A percentile compares a stretch with the other conserved stretches of the same genome.
phyloP scores from a whole-genome alignment of 2,797 vertebrate genomes.

The Oreonectes daqikongensis region DNA sequence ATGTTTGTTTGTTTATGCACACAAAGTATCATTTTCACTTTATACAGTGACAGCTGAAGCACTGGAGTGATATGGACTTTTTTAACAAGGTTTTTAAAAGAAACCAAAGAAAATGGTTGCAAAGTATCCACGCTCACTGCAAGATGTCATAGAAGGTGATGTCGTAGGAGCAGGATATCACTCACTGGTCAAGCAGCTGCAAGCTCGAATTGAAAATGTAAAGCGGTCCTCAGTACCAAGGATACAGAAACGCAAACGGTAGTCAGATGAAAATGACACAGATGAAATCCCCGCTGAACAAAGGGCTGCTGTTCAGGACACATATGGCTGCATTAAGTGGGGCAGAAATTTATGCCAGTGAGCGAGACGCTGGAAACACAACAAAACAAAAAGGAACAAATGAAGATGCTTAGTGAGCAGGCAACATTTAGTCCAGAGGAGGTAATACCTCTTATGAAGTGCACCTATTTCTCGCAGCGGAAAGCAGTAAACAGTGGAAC shows the following conservation, averaged over 20 bases:
- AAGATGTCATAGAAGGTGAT: slow-evolving; percentile 9
- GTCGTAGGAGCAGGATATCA: slow-evolving; percentile 22
- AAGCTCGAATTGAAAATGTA: slow-evolving; percentile 1
- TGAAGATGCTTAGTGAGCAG: slow-evolving; percentile 45
- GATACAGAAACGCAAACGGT: slow-evolving; percentile 1
- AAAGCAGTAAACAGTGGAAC: slow-evolving; percentile 50
- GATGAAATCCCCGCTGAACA: neutral
- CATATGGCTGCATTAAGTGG: slow-evolving; percentile 54
- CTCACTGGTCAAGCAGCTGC: slow-evolving; percentile 1
- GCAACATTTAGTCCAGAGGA: neutral
- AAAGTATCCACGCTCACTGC: neutral
- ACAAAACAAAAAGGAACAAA: slow-evolving; percentile 39
- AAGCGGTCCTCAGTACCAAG: neutral
- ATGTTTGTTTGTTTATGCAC: no score
- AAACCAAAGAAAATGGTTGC: slow-evolving; percentile 47
- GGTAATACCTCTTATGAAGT: slow-evolving; percentile 45
- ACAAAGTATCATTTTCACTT: no score
- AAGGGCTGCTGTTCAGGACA: slow-evolving; percentile 42
- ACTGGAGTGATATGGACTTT: no score
- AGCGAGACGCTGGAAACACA: slow-evolving; percentile 39
- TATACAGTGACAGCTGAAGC: no score
- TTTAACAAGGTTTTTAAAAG: no score
- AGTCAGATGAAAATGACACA: neutral
- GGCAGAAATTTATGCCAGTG: slow-evolving; percentile 41
- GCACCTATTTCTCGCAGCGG: slow-evolving; percentile 48